Evolutionary conservation across 1,140 invertebrate species (phyloP).

Genomic region (Acyrthosiphon pisum): DNA sequence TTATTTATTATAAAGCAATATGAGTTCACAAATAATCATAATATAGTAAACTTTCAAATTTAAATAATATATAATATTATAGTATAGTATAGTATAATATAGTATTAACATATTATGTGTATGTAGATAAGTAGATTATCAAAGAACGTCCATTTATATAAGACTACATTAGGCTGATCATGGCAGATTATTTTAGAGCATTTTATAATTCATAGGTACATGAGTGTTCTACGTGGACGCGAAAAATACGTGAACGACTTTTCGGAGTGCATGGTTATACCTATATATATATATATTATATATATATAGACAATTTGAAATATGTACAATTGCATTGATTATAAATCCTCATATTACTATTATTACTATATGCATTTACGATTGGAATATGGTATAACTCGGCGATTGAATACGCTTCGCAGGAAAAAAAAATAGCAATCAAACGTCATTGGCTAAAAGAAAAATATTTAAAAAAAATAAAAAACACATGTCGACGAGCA

Average conservation of each 20-base stretch:
- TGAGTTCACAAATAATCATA: too few species aligned
- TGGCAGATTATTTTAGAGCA: neutral
- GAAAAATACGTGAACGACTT: neutral
- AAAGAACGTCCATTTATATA: neutral
- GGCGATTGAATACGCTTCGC: neutral
- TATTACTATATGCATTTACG: neutral
- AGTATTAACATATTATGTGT: too few species aligned
- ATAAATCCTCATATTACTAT: neutral
- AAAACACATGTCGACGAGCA: neutral
- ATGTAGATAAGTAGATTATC: neutral
- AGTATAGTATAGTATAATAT: too few species aligned
- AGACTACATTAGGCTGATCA: neutral
- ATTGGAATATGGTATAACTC: neutral
- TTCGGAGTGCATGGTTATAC: neutral
- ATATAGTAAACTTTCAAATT: too few species aligned
- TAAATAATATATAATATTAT: too few species aligned
- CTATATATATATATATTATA: neutral
- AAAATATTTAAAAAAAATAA: neutral
- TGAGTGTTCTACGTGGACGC: neutral
- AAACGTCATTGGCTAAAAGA: neutral
- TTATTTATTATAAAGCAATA: too few species aligned
- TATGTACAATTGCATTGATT: neutral
- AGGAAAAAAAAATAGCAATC: neutral
- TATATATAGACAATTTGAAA: neutral
- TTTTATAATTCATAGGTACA: neutral